Conservation (phyloP, 2,888 invertebrate species). For the Pyrrhosoma nymphula region DNA sequence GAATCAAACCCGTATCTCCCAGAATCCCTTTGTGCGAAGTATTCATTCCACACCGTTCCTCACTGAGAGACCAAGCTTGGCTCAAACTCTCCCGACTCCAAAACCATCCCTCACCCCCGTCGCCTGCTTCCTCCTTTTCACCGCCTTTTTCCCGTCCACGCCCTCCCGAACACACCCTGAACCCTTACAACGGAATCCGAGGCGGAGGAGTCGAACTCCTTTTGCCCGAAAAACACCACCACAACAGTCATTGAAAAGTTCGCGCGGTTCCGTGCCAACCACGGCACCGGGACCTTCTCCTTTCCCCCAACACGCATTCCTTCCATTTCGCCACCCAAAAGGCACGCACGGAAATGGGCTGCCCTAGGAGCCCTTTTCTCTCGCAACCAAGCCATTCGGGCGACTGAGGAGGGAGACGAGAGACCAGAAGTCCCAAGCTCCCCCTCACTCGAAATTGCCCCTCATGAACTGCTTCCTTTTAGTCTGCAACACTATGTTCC, state of each 20-base stretch:
- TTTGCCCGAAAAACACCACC: not conserved
- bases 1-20: not conserved
- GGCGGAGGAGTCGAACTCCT: not conserved
- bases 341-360: no score
- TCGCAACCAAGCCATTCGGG: not conserved
- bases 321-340: not conserved
- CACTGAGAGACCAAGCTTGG: not conserved
- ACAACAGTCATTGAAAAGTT: not conserved
- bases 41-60: not conserved
- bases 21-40: not conserved
- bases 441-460: not conserved
- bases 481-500: not conserved
- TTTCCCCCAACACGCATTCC: not conserved
- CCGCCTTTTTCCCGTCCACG: not conserved
- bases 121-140: not conserved
- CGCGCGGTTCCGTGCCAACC: not conserved
- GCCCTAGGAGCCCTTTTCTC: no score
- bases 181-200: not conserved
- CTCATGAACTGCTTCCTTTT: not conserved
- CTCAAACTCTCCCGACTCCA: not conserved
- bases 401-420: no score
- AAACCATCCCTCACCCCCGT: not conserved
- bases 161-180: not conserved
- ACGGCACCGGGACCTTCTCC: not conserved
- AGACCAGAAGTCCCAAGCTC: not conserved